Evolutionary conservation across 2,113 vertebrate species (phyloP), one percentile per base, ranked within the genome.

Genomic region (Labeo rohita): DNA sequence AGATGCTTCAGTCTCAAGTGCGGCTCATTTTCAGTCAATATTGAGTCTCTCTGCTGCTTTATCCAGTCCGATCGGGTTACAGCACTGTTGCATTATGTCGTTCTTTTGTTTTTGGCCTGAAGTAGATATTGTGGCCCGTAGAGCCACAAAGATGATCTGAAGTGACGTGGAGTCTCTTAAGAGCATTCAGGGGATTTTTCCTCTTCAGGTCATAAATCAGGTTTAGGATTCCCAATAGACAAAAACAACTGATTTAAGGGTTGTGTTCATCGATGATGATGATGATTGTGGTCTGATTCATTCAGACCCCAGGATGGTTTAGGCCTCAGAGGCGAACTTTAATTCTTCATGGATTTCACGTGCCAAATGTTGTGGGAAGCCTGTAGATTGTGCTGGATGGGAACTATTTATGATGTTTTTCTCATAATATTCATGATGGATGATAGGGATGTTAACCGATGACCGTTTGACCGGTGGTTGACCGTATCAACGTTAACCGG

Each of bases 351-450:
- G 63, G 63, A 7, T 34, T 13, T 34, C 11, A 66, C 13, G 8
- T 12, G 68, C 8, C 16, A 36, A 39, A 68, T 68, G 28, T 36
- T 36, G 28, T 36, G 65, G 65, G 36, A 45, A 83, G 39, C 61
- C 16, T 87, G 82, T 59, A 70, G 73, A 83, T 76, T 50, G 9
- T 12, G 12, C 7, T 21, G 43, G 23, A 47, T 66, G 11, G 63
- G 63, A 65, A 68, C 50, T 72, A 81, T 78, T 87, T 36, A 61
- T 84, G 61, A 43, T 83, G 8, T 59, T 59, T n/a, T n/a, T 11
- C 1, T 65, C n/a, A 65, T 23, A 63, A 63, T 65, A 28, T 63
- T 63, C 3, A 63, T 11, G 18, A n/a, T 63, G 8, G 8, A 63
- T 63, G 21, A 63, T n/a, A n/a, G n/a, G n/a, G n/a, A n/a, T n/a